These are phyloP conservation scores for Aphodius granarius DNA, from an alignment of 2,888 invertebrate genomes.

Conservation along the genomic window DNA sequence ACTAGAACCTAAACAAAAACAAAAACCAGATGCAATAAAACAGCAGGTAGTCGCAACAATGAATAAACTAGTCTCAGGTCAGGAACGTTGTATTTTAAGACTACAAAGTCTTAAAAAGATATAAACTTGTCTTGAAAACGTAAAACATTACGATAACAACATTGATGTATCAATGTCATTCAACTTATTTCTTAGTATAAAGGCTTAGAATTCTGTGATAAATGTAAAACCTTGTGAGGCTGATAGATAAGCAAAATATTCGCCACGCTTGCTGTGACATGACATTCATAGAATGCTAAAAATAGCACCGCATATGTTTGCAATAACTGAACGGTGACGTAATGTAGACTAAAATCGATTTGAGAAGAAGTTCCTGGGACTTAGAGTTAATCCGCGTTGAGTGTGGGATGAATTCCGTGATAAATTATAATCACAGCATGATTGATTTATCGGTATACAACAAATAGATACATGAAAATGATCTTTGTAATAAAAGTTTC, in stretches of 20 bases:
- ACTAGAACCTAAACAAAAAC: neutral
- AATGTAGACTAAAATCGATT: neutral
- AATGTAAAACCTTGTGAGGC: too few relatives aligned
- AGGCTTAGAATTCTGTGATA: too few relatives aligned
- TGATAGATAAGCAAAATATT: too few relatives aligned
- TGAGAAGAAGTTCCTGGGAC: neutral
- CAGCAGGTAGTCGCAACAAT: too few relatives aligned
- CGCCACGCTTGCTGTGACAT: neutral
- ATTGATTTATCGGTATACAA: neutral
- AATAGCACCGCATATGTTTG: neutral
- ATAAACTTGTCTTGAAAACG: too few relatives aligned
- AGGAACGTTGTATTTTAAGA: too few relatives aligned
- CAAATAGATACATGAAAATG: neutral
- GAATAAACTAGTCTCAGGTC: too few relatives aligned
- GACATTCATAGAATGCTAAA: neutral
- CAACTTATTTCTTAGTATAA: too few relatives aligned
- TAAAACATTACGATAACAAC: too few relatives aligned
- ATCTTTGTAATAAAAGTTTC: neutral
- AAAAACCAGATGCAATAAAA: neutral
- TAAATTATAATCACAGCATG: neutral
- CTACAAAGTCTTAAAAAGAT: too few relatives aligned
- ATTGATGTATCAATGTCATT: too few relatives aligned
- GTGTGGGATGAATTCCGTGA: neutral
- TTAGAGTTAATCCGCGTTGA: neutral
- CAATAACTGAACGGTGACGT: neutral